phyloP scores from a whole-genome alignment of 2,113 vertebrate genomes.

The Phodopus roborovskii region DNA sequence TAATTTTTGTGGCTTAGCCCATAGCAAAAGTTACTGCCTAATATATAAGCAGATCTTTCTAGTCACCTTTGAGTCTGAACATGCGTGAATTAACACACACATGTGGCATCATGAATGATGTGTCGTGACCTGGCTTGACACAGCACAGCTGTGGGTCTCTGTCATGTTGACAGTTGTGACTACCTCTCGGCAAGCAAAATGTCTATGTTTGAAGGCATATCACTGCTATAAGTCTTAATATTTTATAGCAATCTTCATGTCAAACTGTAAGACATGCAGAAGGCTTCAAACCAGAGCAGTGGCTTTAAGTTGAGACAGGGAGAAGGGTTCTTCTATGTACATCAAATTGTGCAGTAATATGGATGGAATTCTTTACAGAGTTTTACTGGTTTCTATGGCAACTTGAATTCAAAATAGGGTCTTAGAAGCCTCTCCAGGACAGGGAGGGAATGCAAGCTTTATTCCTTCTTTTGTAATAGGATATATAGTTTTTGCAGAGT shows the following conservation, averaged over 20 bases:
- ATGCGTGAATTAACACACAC: neutral
- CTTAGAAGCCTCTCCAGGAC: slow-evolving; percentile 57
- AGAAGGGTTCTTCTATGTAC: slow-evolving; percentile 64
- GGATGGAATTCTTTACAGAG: slow-evolving; percentile 73
- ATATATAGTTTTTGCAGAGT: slow-evolving; percentile 35
- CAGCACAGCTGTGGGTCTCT: slow-evolving; percentile 52
- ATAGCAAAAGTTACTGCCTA: neutral
- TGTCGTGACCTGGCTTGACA: slow-evolving; percentile 58
- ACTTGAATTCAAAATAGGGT: slow-evolving; percentile 83
- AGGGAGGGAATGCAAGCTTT: slow-evolving; percentile 63
- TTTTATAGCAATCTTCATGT: slow-evolving; percentile 54
- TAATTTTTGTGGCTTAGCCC: neutral
- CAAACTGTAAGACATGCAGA: slow-evolving; percentile 55
- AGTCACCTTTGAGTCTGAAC: neutral
- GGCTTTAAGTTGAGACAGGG: slow-evolving; percentile 64
- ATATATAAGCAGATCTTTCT: neutral
- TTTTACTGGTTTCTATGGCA: slow-evolving; percentile 85
- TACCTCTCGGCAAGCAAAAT: slow-evolving; percentile 35
- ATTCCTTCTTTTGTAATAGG: slow-evolving; percentile 49
- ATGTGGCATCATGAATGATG: rapidly evolving
- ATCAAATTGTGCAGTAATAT: slow-evolving; percentile 79
- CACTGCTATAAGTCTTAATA: slow-evolving; percentile 16
- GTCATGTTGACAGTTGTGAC: slow-evolving; percentile 52
- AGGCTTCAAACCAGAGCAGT: slow-evolving; percentile 36
- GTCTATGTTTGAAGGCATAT: slow-evolving; percentile 48